Evolutionary conservation across 2,888 invertebrate species (phyloP), one percentile per base, ranked within the genome.

Genomic region (Xestia xanthographa): DNA sequence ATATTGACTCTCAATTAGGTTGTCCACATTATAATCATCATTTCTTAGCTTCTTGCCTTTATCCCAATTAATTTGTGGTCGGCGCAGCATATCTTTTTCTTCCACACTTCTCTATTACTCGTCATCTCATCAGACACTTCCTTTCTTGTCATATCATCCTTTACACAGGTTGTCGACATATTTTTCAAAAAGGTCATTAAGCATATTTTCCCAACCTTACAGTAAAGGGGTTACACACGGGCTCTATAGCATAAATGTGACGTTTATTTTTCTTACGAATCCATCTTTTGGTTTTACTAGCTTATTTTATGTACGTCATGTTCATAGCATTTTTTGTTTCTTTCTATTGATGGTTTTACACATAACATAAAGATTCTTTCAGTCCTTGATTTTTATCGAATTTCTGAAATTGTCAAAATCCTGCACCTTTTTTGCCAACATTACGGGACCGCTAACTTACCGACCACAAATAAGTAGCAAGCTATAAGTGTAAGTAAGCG

Each of bases 391-490:
- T 38, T 48, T 48, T 12, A 2, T 45, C 17, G 0, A 5, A 56
- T 72, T 38, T 58, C 34, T 26, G 0, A 38, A 34, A 29, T 45
- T 41, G 1, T n/a, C n/a, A 38, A 79, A 65, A 65, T 69, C 67
- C 50, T 75, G n/a, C 0, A 41, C 0, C 72, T 87, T 86, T 86
- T 89, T 71, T 92, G 89, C 90, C 17, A 75, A 84, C 92, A 58
- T 84, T 94, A 92, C 92, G 50, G 76, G 86, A 89, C 86, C 79
- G 86, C 86, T 90, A 87, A 86, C 84, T 90, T 88, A 84, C 81
- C 87, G 91, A 94, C 94, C 94, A 91, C 94, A 93, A 85, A 74
- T 75, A 75, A 82, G 48, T 71, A 78, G 84, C 73, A 79, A 78
- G 85, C 70, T 84, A 74, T 79, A 78, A 84, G 86, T 84, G 73